Percentiles rank a stretch among this genome's conserved stretches.
Conservation (phyloP, 2,888 invertebrate species). For the Amphipyra tragopoginis region DNA sequence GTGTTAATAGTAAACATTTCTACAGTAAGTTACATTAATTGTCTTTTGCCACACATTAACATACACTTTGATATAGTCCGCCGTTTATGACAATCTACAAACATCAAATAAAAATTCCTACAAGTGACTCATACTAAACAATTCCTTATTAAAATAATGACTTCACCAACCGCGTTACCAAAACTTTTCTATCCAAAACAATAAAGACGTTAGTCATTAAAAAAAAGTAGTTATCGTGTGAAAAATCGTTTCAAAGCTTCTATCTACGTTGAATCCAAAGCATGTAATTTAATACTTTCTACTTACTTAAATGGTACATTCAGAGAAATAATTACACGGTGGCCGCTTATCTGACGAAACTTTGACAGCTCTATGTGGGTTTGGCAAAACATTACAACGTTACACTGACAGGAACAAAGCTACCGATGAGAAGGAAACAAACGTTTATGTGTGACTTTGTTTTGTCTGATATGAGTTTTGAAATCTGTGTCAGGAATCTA, state of each 20-base stretch:
- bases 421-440: constrained; percentile 61
- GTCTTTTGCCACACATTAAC: too few relatives aligned
- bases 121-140: constrained; percentile 14
- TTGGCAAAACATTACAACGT: constrained; percentile 73
- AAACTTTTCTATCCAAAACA: constrained; percentile 72
- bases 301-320: constrained; percentile 76
- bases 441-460: constrained; percentile 56
- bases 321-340: constrained; percentile 82
- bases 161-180: constrained; percentile 60
- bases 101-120: too few relatives aligned
- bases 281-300: constrained; percentile 86
- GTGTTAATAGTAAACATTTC: too few relatives aligned
- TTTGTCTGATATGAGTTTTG: constrained; percentile 47
- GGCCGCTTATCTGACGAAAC: constrained; percentile 74
- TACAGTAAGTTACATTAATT: not conserved
- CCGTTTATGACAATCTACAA: not conserved
- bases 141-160: constrained; percentile 42
- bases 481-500: constrained; percentile 51
- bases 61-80: not conserved
- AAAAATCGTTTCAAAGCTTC: constrained; percentile 73
- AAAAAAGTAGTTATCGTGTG: constrained; percentile 81
- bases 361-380: constrained; percentile 84
- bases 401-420: constrained; percentile 59
- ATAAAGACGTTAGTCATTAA: constrained; percentile 78
- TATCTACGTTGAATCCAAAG: constrained; percentile 70